Conservation (phyloP, 1,140 invertebrate genomes). For the Diorhabda sublineata region DNA sequence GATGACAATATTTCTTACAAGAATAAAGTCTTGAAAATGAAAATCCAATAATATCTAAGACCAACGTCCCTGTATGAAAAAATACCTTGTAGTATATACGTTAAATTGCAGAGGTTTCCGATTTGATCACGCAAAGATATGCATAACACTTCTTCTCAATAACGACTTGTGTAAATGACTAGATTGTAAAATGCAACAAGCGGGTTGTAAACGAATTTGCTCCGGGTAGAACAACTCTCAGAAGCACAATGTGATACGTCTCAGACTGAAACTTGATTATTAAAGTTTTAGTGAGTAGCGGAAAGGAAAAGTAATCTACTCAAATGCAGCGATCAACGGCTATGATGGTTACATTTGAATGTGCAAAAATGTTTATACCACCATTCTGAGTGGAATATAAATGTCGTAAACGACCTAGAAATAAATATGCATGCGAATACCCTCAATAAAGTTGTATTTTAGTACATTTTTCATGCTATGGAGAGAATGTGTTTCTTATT, state of each 20-base stretch:
- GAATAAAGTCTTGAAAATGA: no score
- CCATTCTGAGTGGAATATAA: no score
- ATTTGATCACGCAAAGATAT: slow-evolving; percentile 22
- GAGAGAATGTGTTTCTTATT: no score
- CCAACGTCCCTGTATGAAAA: no score
- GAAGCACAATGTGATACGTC: slow-evolving; percentile 18
- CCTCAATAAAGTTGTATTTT: no score
- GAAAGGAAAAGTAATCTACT: background rate
- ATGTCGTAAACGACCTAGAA: no score
- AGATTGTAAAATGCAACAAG: slow-evolving; percentile 19
- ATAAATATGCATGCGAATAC: no score
- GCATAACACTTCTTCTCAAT: slow-evolving; percentile 11
- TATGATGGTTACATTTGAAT: background rate
- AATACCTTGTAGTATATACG: background rate
- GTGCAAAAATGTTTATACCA: no score
- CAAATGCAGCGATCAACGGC: background rate
- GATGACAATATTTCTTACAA: no score
- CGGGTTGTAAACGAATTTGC: slow-evolving; percentile 21
- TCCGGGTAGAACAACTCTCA: slow-evolving; percentile 16
- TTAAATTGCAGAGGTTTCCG: background rate
- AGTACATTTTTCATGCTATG: no score
- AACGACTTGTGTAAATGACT: slow-evolving; percentile 15
- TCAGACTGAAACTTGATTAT: slow-evolving; percentile 8
- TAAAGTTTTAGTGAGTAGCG: background rate
- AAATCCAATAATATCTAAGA: no score